Evolutionary conservation across 1,140 invertebrate genomes (phyloP), one percentile per base, ranked within the genome.

Genomic region (Condylostylus longicornis): DNA sequence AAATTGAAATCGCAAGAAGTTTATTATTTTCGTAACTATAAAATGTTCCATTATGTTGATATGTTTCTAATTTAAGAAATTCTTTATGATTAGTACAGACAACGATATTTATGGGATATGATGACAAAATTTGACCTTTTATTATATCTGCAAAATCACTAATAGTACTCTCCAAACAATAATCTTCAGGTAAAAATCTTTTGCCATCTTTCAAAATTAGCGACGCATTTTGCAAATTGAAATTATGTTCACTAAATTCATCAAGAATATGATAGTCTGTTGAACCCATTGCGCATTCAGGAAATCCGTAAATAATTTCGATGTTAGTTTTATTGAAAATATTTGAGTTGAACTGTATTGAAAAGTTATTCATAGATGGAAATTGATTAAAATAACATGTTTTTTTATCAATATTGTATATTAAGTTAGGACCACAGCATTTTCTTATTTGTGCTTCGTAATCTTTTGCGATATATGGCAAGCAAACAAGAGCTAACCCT

Each of bases 1-100:
- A 77, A n/a, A 76, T 69, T 25, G 78, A 74, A 48, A 83, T 81
- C 20, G 83, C 58, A 1, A 68, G 72, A 49, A 77, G 74, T 12
- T 74, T 61, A 17, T 77, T 51, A 48, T 74, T 71, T 17, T 40
- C 51, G 40, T 42, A n/a, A n/a, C n/a, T n/a, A n/a, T 57, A 30
- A 10, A 19, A 18, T 38, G 31, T 18, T 22, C 51, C 53, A 38
- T 48, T 42, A 7, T 54, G 35, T 1, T 34, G 42, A 7, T 27
- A 29, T 18, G 34, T 35, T 37, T 42, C 45, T 55, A 47, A 59
- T 63, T 51, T 50, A 41, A 49, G 28, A 48, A 48, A 41, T n/a
- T n/a, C n/a, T n/a, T 65, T 64, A 40, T 68, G 63, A 23, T 70
- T 67, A 7, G 63, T 58, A 56, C 78, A 81, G 4, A 73, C 70